Base-by-base conservation (phyloP, 2,797 vertebrate species). In the Bufotes viridis region DNA sequence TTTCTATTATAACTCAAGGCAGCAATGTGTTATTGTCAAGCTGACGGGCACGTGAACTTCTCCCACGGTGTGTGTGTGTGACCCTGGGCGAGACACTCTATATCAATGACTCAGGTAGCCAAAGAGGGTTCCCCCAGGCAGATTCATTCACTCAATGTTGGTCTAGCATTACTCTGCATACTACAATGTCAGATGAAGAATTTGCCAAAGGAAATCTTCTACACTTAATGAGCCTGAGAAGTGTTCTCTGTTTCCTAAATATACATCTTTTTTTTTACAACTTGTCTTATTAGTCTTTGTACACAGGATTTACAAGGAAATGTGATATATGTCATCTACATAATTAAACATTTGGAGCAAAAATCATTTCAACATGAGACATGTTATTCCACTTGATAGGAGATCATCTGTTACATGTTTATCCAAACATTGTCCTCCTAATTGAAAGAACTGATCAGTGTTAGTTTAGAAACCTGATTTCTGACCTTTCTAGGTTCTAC, bases 51-150 rank as follows among this genome's bases (percentile, higher is more conserved):
- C 81, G 88, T 89, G 88, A 87, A 87, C 85, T 74, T 79, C 85
- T 89, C 81, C 63, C 80, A 80, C 57, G 76, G 84, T 87, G 82
- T 53, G 80, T 87, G 80, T 87, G 82, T 61, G 75, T 84, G 79
- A 83, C 85, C 85, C 74, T 63, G 63, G 81, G 88, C 81, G 15
- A 89, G 88, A 84, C 65, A 89, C 88, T n/a, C 34, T 87, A 89
- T 89, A 86, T 89, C 85, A 83, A 82, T 89, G 80, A 80, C 81
- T 87, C 85, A 89, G 88, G 88, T 89, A 89, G 88, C 80, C 72
- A 79, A 57, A 57, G 58, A 70, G 70, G 72, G 74, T 63, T 82
- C 72, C 81, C 85, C 67, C 65, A 80, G 88, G 88, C 88, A 87
- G 81, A 84, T 57, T 86, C 88, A 87, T 84, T 89, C 81, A 87